A percentile compares a stretch with the other conserved stretches of the same genome.
phyloP scores from a whole-genome alignment of 2,797 vertebrate species.

The Acridotheres tristis region DNA sequence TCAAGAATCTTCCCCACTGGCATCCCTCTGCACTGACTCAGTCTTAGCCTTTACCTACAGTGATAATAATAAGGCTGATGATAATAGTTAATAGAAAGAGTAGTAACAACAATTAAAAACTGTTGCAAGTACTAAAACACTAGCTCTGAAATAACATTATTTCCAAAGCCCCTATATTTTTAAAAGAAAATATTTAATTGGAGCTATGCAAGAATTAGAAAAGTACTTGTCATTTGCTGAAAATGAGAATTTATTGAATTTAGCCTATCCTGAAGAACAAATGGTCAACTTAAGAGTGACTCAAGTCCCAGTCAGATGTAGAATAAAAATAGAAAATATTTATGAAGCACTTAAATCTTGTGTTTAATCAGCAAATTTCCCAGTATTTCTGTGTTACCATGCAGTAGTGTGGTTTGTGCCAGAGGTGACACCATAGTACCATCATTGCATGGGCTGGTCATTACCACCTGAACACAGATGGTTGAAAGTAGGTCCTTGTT shows the following conservation, averaged over 20 bases:
- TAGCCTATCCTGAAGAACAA: neutral
- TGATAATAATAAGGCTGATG: neutral
- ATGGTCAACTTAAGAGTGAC: neutral
- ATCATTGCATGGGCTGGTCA: too few species aligned
- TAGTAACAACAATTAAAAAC: neutral
- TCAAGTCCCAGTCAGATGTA: neutral
- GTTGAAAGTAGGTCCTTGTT: neutral
- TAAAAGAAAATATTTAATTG: neutral
- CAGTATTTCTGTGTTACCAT: neutral
- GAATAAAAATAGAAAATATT: neutral
- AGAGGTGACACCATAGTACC: neutral
- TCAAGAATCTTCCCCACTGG: too few species aligned
- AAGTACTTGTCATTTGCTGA: neutral
- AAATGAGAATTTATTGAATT: neutral
- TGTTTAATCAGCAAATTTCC: neutral
- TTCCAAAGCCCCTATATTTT: rapidly evolving
- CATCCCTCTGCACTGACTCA: neutral
- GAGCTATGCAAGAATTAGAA: neutral
- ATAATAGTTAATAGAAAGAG: neutral
- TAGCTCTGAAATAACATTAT: neutral
- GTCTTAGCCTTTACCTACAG: neutral
- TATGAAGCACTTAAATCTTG: neutral
- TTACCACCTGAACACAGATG: neutral
- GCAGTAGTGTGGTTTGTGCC: neutral
- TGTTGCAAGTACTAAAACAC: neutral